phyloP scores from a whole-genome alignment of 2,888 invertebrate species.

The Pristionchus arcanus region DNA sequence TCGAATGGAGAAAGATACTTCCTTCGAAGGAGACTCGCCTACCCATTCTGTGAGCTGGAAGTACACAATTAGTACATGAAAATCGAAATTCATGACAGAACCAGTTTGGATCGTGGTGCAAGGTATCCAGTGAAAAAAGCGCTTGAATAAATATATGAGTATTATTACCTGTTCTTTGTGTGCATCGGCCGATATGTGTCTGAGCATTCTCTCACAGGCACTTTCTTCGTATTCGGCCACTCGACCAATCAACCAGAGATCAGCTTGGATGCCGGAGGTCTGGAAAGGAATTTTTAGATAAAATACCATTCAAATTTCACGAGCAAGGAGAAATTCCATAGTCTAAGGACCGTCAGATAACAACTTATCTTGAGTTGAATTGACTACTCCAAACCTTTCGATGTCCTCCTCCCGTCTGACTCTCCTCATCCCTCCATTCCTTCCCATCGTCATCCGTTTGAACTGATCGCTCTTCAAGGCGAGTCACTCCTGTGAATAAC shows the following conservation, averaged over 20 bases:
- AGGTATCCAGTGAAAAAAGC: not conserved
- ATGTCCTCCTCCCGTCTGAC: constrained; percentile 50
- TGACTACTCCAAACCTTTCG: not conserved
- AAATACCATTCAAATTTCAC: too few species aligned
- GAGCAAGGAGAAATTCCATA: too few species aligned
- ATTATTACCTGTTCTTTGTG: constrained; percentile 46
- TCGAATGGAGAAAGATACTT: constrained; percentile 62
- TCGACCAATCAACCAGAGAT: constrained; percentile 46
- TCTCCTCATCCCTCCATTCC: constrained; percentile 54
- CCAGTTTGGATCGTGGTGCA: not conserved
- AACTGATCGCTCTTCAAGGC: not conserved
- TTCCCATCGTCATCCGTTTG: constrained; percentile 48
- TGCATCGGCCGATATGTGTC: constrained; percentile 48
- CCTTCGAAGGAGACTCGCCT: constrained; percentile 58
- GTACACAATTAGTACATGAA: not conserved
- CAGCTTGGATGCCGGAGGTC: constrained; percentile 24
- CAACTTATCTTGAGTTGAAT: not conserved
- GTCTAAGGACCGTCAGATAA: too few species aligned
- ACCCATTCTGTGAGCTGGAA: constrained; percentile 64
- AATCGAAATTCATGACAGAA: not conserved
- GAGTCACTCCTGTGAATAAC: constrained; percentile 28
- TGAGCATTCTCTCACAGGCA: constrained; percentile 46
- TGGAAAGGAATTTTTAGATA: not conserved
- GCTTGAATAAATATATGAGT: not conserved
- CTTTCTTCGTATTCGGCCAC: constrained; percentile 17